Conservation (phyloP, 2,888 invertebrate genomes). For the Celastrina argiolus region DNA sequence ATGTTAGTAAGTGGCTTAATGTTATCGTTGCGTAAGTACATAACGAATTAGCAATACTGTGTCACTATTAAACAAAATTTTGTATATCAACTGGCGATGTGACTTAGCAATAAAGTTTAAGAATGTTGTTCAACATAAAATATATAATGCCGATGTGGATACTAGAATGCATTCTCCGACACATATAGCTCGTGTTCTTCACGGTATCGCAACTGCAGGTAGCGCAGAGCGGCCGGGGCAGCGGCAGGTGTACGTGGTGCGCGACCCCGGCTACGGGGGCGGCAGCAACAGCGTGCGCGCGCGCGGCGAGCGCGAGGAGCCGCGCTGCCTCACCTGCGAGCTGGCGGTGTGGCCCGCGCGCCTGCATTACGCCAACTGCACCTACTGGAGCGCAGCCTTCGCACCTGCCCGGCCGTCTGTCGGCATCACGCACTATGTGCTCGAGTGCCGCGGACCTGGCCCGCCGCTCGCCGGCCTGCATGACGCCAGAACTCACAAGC, state of each 20-base stretch:
- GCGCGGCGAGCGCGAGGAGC: slow-evolving; percentile 80
- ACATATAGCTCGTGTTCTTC: background rate
- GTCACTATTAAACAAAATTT: no score
- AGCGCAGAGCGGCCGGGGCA: slow-evolving; percentile 92
- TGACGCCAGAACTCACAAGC: slow-evolving; percentile 84
- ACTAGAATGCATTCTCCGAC: background rate
- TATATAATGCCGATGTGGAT: background rate
- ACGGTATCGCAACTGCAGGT: slow-evolving; percentile 63
- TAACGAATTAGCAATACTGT: no score
- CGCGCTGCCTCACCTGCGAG: slow-evolving; percentile 92
- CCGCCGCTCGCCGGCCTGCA: slow-evolving; percentile 90
- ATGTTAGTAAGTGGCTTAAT: no score
- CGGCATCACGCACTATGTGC: slow-evolving; percentile 82
- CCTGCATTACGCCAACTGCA: slow-evolving; percentile 90
- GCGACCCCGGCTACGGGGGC: slow-evolving; percentile 83
- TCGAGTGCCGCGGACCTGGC: slow-evolving; percentile 95
- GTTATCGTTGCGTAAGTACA: no score
- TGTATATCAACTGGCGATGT: no score
- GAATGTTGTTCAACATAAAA: no score
- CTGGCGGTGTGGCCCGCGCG: slow-evolving; percentile 88
- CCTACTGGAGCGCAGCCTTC: slow-evolving; percentile 89
- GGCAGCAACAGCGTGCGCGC: slow-evolving; percentile 69
- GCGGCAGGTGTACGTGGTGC: slow-evolving; percentile 91
- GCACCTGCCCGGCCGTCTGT: slow-evolving; percentile 71
- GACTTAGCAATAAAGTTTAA: no score